Base-by-base conservation (phyloP, 2,113 vertebrate genomes). In the Pachypanchax playfairii region DNA sequence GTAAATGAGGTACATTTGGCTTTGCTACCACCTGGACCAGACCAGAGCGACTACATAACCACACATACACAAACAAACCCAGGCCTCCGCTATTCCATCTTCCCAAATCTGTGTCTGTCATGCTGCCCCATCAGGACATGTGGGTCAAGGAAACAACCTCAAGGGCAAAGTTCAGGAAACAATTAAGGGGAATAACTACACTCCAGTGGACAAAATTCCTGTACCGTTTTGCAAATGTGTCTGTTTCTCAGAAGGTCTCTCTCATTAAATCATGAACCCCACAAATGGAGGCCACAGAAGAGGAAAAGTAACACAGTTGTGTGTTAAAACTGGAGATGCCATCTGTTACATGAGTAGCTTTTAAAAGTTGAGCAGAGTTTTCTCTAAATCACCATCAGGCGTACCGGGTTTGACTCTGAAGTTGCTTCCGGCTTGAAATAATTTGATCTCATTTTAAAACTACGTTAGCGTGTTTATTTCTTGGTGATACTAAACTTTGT, bases 81-180 rank as follows among this genome's bases (percentile, higher is more conserved):
- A 3, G 25, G 29, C 15, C 25, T 51, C 44, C 50, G 17, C 62
- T 54, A 66, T 46, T 83, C 76, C 80, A 64, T 83, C 73, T 75
- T 74, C 31, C 57, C 22, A 36, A 60, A 65, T 75, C 59, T 59
- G 43, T 6, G 56, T 81, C 70, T 75, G 73, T 81, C 79, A 75
- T 17, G 60, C 70, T 33, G 63, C 62, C 42, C 74, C 73, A 71
- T 79, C 86, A 82, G 87, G 87, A 84, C 82, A 74, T 38, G 63
- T 47, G 52, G 86, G 83, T 80, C 71, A 77, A 65, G 65, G 64
- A 59, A 77, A 35, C 39, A 87, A 72, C 78, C 83, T 82, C 73
- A 71, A 66, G 84, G 84, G 77, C 79, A 88, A 86, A 90, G 90
- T 83, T 90, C 90, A 91, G 91, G 89, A 91, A 91, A 85, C 89